Percentiles rank a stretch among this genome's conserved stretches.
phyloP scores from a whole-genome alignment of 2,888 invertebrate species.

The Campaea margaritaria region DNA sequence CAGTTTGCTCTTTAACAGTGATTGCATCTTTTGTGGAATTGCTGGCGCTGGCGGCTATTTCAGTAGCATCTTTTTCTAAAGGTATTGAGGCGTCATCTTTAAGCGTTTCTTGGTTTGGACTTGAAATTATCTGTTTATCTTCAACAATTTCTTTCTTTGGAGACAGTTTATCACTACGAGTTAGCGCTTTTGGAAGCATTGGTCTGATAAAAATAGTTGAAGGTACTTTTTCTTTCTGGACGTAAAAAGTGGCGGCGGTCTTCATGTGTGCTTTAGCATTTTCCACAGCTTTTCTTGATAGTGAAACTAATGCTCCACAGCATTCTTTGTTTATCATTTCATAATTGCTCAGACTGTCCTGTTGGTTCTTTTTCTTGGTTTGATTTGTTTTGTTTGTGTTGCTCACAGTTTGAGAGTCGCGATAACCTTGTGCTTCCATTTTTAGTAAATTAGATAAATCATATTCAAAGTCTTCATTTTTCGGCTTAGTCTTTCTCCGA shows the following conservation, averaged over 20 bases:
- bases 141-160: constrained; percentile 67
- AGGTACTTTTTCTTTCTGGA: constrained; percentile 57
- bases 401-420: constrained; percentile 64
- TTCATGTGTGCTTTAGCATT: constrained; percentile 68
- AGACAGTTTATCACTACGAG: constrained; percentile 67
- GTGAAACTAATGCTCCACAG: constrained; percentile 66
- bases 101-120: constrained; percentile 88
- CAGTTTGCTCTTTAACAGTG: constrained; percentile 26
- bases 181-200: constrained; percentile 65
- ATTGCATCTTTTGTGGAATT: constrained; percentile 13
- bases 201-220: constrained; percentile 71
- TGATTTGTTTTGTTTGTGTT: constrained; percentile 56
- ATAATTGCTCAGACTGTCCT: constrained; percentile 56
- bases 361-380: constrained; percentile 64
- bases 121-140: constrained; percentile 83
- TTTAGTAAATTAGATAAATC: constrained; percentile 87
- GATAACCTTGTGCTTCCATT: constrained; percentile 80
- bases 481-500: constrained; percentile 87
- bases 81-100: constrained; percentile 34
- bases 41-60: background rate
- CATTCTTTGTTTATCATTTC: constrained; percentile 70
- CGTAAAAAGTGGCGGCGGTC: constrained; percentile 52
- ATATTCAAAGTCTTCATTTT: constrained; percentile 90
- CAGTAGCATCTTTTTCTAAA: constrained; percentile 32
- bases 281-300: constrained; percentile 71